Percentiles rank a stretch among this genome's conserved stretches.
Conservation (phyloP, 2,113 vertebrate genomes). For the Lampris incognitus region DNA sequence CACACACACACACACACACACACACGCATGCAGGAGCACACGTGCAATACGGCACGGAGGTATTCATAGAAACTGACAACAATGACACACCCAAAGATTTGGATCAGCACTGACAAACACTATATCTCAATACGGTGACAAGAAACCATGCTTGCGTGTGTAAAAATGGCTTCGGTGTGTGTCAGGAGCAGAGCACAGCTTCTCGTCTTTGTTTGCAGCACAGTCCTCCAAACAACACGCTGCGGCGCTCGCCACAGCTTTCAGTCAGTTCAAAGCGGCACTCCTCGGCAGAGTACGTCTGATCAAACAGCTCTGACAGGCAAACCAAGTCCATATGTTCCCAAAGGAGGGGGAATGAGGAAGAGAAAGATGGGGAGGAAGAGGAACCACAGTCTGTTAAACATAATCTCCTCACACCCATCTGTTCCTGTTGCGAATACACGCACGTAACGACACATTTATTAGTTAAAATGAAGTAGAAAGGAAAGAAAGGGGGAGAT, state of each 20-base stretch:
- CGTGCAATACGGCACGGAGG: neutral
- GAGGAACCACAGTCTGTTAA: constrained; percentile 55
- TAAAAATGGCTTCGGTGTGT: constrained; percentile 21
- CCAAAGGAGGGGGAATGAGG: constrained; percentile 17
- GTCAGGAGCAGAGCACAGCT: constrained; percentile 15
- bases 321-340: constrained; percentile 48
- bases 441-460: constrained; percentile 59
- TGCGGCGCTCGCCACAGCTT: constrained; percentile 44
- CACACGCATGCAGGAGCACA: neutral
- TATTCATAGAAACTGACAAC: constrained; percentile 33
- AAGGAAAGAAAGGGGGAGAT: constrained; percentile 40
- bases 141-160: constrained; percentile 26
- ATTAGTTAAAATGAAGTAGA: constrained; percentile 59
- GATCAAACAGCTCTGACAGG: constrained; percentile 65
- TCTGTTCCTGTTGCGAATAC: constrained; percentile 59
- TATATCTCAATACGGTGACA: constrained; percentile 17
- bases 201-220: constrained; percentile 1
- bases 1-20: neutral
- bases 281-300: constrained; percentile 41
- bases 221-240: constrained; percentile 48
- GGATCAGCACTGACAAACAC: constrained; percentile 54
- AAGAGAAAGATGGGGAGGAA: constrained; percentile 33
- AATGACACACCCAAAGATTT: constrained; percentile 36
- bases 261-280: constrained; percentile 53
- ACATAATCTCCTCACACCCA: constrained; percentile 60